Base-by-base conservation (phyloP, 2,888 invertebrate genomes). In the Heliconius charithonia region DNA sequence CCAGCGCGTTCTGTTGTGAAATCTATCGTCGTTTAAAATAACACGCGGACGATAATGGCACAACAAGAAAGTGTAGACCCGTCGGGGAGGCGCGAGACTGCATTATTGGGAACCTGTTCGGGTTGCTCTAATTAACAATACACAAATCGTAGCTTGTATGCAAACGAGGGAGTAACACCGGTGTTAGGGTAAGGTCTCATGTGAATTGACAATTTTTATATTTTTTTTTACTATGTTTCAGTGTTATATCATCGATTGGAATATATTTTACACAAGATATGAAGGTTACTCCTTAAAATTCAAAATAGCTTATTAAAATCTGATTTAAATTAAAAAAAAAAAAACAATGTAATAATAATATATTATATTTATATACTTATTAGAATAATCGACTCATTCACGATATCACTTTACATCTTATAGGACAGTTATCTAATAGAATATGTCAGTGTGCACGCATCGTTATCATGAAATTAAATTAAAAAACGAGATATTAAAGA, bases 61-160 rank as follows among this genome's bases (percentile, higher is more conserved):
- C 89, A 88, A 90, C 90, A 90, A 91, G 92, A 92, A 89, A 90
- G 89, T 87, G 87, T 85, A 85, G 87, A 89, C 89, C 89, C 87
- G 82, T 89, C 89, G 82, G 83, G 80, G 83, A 83, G 85, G 86
- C 86, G 86, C 86, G 86, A 86, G 19, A 87, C 88, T 87, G 87
- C 90, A 89, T 91, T 91, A 91, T 88, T 89, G 82, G 85, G 89
- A 92, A 93, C 94, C 94, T 91, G 94, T 93, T 93, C 90, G 85
- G 88, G 89, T 90, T 93, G 93, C 92, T 94, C 94, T 94, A 94
- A 95, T 95, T 95, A 95, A 94, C 94, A 92, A 94, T 92, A 93
- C 94, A 94, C 94, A 94, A 94, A 94, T 95, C 94, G 94, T 91
- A 93, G 91, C 94, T 92, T 94, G 94, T 93, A 94, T 95, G 94